Evolutionary conservation across 1,140 invertebrate genomes (phyloP).

Genomic region (Lordiphosa stackelbergi): DNA sequence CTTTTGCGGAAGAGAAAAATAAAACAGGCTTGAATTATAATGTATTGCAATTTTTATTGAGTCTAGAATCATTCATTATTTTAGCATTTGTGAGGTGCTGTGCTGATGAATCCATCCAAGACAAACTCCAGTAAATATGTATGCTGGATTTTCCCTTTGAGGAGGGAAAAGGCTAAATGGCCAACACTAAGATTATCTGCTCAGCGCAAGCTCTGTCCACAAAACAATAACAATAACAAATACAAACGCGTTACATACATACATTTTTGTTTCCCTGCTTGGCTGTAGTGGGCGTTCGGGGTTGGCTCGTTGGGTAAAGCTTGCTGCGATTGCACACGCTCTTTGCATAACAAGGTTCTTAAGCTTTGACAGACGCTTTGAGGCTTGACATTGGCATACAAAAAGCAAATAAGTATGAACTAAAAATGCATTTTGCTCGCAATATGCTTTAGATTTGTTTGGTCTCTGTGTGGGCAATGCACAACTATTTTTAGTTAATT

Average conservation of each 20-base stretch:
- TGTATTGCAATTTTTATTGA: too few species aligned
- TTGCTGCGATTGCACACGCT: slow-evolving; percentile 45
- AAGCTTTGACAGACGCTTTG: slow-evolving; percentile 28
- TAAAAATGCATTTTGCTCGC: not conserved
- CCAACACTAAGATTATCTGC: slow-evolving; percentile 9
- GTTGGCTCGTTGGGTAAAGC: slow-evolving; percentile 10
- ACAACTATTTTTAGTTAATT: too few species aligned
- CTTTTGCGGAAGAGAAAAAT: too few species aligned
- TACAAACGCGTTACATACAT: slow-evolving; percentile 1
- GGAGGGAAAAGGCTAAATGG: slow-evolving; percentile 1
- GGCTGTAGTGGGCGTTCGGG: slow-evolving; percentile 39
- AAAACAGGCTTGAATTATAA: too few species aligned
- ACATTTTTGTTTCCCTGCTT: slow-evolving; percentile 5
- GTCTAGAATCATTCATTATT: too few species aligned
- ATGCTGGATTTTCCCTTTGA: not conserved
- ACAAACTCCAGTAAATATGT: too few species aligned
- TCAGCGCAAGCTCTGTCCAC: slow-evolving; percentile 21
- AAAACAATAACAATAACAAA: slow-evolving; percentile 52
- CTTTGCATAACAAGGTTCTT: slow-evolving; percentile 72
- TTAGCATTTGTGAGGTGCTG: too few species aligned
- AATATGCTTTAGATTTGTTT: too few species aligned
- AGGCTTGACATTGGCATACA: slow-evolving; percentile 57
- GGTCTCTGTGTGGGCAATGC: too few species aligned
- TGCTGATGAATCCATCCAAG: too few species aligned
- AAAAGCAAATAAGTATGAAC: not conserved